A percentile compares a stretch with the other conserved stretches of the same genome.
Evolutionary conservation across 2,888 invertebrate species (phyloP).

Genomic region (Machimus rusticus): DNA sequence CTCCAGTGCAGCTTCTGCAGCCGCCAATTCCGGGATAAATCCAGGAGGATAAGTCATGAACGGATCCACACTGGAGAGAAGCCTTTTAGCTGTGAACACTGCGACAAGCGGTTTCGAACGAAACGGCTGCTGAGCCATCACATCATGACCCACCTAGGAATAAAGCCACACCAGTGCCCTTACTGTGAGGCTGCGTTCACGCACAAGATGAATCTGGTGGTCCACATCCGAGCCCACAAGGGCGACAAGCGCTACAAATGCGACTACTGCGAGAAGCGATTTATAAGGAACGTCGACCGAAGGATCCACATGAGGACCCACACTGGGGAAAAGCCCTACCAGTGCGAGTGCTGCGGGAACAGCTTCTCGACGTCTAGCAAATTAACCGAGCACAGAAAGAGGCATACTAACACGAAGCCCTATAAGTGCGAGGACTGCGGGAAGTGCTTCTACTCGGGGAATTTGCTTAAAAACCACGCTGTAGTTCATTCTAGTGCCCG

Average conservation of each 20-base stretch:
- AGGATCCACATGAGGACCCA: constrained; percentile 37
- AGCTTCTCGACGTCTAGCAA: constrained; percentile 55
- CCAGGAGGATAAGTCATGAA: background rate
- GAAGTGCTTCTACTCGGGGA: constrained; percentile 55
- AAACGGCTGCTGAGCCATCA: background rate
- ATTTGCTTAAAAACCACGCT: constrained; percentile 55
- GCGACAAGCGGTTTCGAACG: constrained; percentile 9
- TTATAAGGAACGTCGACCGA: constrained; percentile 19
- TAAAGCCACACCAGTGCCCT: constrained; percentile 9
- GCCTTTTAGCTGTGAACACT: constrained; percentile 11
- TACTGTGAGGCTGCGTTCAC: constrained; percentile 34
- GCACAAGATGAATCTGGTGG: constrained; percentile 12
- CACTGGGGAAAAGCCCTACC: constrained; percentile 50
- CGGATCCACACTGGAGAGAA: constrained; percentile 28
- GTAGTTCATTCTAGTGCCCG: constrained; percentile 57
- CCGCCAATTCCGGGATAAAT: background rate
- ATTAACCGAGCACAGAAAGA: constrained; percentile 54
- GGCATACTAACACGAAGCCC: constrained; percentile 57
- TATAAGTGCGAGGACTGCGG: constrained; percentile 54
- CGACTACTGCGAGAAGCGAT: constrained; percentile 32
- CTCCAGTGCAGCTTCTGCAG: constrained; percentile 14
- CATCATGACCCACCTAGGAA: constrained; percentile 15
- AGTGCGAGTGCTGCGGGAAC: constrained; percentile 57
- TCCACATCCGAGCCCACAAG: constrained; percentile 6
- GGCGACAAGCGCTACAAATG: constrained; percentile 37